phyloP scores from a whole-genome alignment of 2,797 vertebrate species.

The Phaenicophaeus curvirostris region DNA sequence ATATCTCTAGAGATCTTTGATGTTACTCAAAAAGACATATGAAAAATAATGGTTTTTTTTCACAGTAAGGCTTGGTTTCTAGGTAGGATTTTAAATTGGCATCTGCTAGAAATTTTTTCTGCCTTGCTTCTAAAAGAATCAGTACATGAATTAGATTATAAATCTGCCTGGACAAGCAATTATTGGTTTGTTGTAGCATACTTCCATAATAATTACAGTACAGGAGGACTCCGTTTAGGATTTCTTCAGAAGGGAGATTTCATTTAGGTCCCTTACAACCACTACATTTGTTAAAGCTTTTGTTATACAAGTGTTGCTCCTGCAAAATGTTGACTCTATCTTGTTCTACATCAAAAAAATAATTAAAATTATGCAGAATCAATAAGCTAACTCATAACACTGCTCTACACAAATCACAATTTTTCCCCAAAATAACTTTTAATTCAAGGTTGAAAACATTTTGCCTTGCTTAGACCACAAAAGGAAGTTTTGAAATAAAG shows the following conservation, averaged over 20 bases:
- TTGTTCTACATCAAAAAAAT: neutral
- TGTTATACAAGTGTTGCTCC: neutral
- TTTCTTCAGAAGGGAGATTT: neutral
- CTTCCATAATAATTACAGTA: neutral
- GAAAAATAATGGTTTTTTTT: neutral
- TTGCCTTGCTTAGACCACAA: neutral
- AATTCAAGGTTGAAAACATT: neutral
- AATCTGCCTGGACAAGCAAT: neutral
- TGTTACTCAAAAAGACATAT: neutral
- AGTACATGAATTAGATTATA: neutral
- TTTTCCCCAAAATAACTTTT: neutral
- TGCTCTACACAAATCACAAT: neutral
- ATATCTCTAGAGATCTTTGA: slow-evolving; percentile 5
- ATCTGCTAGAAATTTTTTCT: neutral
- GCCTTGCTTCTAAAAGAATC: neutral
- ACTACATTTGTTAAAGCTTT: neutral
- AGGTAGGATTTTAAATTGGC: slow-evolving; percentile 2
- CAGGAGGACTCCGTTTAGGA: neutral
- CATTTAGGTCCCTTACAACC: neutral
- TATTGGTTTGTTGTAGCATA: neutral
- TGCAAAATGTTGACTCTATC: neutral
- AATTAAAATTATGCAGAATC: neutral
- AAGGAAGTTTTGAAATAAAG: neutral
- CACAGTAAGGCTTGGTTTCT: neutral
- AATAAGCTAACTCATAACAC: neutral